These are phyloP conservation scores for Collichthys lucidus DNA, from an alignment of 2,113 vertebrate genomes.

Conservation along the genomic window DNA sequence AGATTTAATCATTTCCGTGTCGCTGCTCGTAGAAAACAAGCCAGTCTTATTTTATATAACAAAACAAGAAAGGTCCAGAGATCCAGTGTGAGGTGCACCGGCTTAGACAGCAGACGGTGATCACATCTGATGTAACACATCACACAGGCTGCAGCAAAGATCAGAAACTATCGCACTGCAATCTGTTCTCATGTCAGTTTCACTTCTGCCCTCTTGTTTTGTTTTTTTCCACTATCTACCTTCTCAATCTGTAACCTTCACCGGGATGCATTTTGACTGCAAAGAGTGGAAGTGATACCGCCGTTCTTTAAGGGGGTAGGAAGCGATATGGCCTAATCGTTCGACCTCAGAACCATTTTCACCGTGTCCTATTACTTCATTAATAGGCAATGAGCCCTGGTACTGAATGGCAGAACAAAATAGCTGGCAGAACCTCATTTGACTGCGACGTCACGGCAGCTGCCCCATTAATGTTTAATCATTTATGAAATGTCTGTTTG, in stretches of 20 bases:
- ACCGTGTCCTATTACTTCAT: conserved; percentile 75
- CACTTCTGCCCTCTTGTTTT: conserved; percentile 39
- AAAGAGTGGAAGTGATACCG: conserved; percentile 60
- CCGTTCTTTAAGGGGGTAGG: conserved; percentile 43
- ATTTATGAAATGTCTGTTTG: conserved; percentile 75
- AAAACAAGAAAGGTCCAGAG: not conserved
- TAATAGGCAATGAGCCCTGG: conserved; percentile 72
- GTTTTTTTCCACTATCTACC: conserved; percentile 14
- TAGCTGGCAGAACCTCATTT: conserved; percentile 51
- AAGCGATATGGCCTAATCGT: conserved; percentile 67
- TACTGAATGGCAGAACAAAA: conserved; percentile 69
- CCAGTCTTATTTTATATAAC: conserved; percentile 17
- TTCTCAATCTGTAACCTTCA: conserved; percentile 51
- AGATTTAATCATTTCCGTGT: conserved; percentile 30
- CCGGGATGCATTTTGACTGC: conserved; percentile 57
- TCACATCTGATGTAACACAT: conserved; percentile 37
- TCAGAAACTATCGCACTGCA: conserved; percentile 19
- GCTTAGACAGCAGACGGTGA: conserved; percentile 39
- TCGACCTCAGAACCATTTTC: conserved; percentile 52
- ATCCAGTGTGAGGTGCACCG: conserved; percentile 8
- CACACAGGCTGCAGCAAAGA: conserved; percentile 22
- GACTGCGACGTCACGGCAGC: conserved; percentile 38
- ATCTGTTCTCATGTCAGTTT: conserved; percentile 8
- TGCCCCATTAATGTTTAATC: conserved; percentile 73
- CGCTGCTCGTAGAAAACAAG: conserved; percentile 34